These are phyloP conservation scores for Poecilus cupreus DNA, from an alignment of 2,888 invertebrate genomes.

Conservation along the genomic window DNA sequence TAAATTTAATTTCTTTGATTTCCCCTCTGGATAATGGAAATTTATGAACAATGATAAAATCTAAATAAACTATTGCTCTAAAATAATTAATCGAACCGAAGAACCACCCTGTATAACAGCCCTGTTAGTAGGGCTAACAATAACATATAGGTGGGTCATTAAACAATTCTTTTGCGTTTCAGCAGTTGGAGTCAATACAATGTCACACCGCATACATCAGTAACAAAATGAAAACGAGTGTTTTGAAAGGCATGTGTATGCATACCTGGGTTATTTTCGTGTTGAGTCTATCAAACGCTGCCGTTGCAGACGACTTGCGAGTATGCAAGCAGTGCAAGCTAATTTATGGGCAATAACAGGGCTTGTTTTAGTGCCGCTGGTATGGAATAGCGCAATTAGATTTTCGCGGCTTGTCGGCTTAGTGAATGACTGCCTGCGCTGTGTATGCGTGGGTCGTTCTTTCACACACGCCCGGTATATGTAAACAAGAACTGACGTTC, in stretches of 20 bases:
- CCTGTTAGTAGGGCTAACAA: too few relatives aligned
- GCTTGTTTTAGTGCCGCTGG: constrained; percentile 27
- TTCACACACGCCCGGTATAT: constrained; percentile 37
- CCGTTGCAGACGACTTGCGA: background rate
- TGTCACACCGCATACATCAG: background rate
- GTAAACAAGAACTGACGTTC: constrained; percentile 36
- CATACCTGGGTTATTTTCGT: background rate
- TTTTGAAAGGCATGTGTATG: background rate
- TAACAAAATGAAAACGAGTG: background rate
- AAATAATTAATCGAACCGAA: too few relatives aligned
- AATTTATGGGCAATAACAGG: constrained; percentile 33
- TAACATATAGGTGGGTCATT: too few relatives aligned
- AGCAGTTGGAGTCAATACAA: background rate
- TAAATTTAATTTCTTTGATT: too few relatives aligned
- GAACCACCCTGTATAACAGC: too few relatives aligned
- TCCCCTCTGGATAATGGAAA: too few relatives aligned
- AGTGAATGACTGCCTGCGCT: constrained; percentile 6
- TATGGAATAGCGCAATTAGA: constrained; percentile 41
- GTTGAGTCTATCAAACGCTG: background rate
- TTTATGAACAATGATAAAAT: too few relatives aligned
- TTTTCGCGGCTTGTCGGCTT: constrained; percentile 42
- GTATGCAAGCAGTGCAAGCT: background rate
- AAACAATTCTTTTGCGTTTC: background rate
- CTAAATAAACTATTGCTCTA: too few relatives aligned
- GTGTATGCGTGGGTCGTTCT: constrained; percentile 21